These are phyloP conservation scores for Rhinogobius similis DNA, from an alignment of 2,113 vertebrate species.

Conservation along the genomic window DNA sequence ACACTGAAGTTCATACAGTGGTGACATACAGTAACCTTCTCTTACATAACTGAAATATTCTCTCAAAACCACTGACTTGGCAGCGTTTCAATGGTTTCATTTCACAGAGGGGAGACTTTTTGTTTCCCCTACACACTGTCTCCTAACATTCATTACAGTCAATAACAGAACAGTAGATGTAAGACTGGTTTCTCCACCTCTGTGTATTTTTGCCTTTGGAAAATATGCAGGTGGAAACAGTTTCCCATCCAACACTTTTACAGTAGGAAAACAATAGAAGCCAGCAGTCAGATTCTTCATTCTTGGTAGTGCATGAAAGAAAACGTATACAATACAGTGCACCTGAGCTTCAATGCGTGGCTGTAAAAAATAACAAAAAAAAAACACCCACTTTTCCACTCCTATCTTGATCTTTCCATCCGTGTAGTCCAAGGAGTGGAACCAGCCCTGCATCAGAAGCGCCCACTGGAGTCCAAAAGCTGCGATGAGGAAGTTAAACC, in stretches of 20 bases:
- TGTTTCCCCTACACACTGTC: conserved; percentile 32
- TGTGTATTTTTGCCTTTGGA: background rate
- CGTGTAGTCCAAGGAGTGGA: conserved; percentile 76
- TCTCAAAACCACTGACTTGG: conserved; percentile 5
- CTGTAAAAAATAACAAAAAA: too few relatives aligned
- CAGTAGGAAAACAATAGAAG: background rate
- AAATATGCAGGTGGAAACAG: conserved; percentile 5
- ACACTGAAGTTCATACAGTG: background rate
- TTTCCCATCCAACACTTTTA: background rate
- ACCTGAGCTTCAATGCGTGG: too few relatives aligned
- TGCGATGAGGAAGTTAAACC: conserved; percentile 95
- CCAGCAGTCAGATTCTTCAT: background rate
- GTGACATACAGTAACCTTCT: background rate
- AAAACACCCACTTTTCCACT: conserved; percentile 82
- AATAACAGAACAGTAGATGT: background rate
- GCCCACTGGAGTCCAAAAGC: conserved; percentile 97
- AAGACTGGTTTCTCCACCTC: conserved; percentile 29
- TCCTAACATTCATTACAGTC: conserved; percentile 2
- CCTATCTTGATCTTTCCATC: conserved; percentile 85
- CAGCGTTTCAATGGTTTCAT: conserved; percentile 16
- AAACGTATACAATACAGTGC: background rate
- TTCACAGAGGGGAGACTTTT: conserved; percentile 3
- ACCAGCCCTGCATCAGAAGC: conserved; percentile 95
- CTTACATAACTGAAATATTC: background rate
- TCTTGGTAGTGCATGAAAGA: background rate